Evolutionary conservation across 2,797 vertebrate genomes (phyloP), one percentile per base, ranked within the genome.

Genomic region (Amblyraja radiata): DNA sequence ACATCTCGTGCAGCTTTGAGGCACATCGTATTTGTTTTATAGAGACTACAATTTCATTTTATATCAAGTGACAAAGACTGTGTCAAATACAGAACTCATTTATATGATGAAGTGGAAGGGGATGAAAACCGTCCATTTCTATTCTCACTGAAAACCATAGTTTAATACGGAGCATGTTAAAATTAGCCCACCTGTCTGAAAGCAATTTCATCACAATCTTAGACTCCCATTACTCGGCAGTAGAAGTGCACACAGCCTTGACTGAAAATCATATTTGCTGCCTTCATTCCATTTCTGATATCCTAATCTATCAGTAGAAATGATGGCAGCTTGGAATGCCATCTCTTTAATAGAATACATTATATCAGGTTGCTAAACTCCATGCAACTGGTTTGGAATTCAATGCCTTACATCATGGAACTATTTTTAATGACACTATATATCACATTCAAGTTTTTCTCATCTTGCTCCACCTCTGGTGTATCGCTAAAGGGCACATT

Each of bases 71-170:
- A 65, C 84, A 88, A 36, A 36, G 84, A n/a, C 84, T 65, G 21
- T 88, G 63, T 88, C 84, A 88, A 88, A 88, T 88, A 36, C 63
- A 88, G 84, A 88, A 88, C 61, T 88, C 84, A 88, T 88, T 88
- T 88, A 36, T 68, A 88, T 88, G 84, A 88, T 68, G 84, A 88
- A 68, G 84, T 88, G 63, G 61, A 88, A 36, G 63, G 36, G 84
- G 63, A 88, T 88, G 61, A 36, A 88, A 23, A 32, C 63, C 84
- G 88, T 88, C 84, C 84, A 32, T 39, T 88, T 88, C 84, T 88
- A 68, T 21, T 88, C 84, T n/a, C 63, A 68, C 84, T 88, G 84
- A 88, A 88, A 68, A 68, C 84, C 21, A 68, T 18, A 88, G 63
- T 88, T 16, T 21, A 88, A 68, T 16, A 36, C 14, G 32, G n/a